phyloP scores from a whole-genome alignment of 2,888 invertebrate species.

The Drosophila multiciliata region DNA sequence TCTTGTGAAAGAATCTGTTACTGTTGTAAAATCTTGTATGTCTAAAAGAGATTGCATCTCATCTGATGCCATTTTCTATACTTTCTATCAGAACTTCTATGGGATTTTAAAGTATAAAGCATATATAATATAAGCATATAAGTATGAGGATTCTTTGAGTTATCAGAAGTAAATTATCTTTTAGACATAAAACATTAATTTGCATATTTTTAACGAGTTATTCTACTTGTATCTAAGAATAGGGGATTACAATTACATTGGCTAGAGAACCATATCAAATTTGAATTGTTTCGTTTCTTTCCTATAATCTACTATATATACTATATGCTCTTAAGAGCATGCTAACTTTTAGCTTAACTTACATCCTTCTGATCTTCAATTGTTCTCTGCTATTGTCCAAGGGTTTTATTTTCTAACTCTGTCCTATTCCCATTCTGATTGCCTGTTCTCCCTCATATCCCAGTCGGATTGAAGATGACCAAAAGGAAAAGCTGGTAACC shows the following conservation, averaged over 20 bases:
- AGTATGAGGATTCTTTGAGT: neutral
- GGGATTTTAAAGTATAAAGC: neutral
- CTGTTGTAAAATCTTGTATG: neutral
- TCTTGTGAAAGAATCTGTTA: neutral
- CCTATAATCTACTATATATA: neutral
- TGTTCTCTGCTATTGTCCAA: neutral
- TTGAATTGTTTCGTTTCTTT: neutral
- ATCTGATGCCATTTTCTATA: neutral
- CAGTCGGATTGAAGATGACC: conserved; percentile 48
- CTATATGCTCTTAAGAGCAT: neutral
- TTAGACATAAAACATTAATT: neutral
- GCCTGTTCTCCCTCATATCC: conserved; percentile 9
- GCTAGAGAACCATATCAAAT: neutral
- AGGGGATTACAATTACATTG: neutral
- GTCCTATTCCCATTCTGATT: conserved; percentile 31
- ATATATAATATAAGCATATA: neutral
- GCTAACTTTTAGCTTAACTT: neutral
- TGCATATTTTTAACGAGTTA: neutral
- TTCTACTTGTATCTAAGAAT: neutral
- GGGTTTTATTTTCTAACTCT: conserved; percentile 31
- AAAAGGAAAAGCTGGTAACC: conserved; percentile 51
- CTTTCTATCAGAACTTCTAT: neutral
- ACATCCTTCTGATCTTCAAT: neutral
- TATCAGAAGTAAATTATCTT: neutral
- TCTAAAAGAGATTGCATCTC: neutral